Conservation (phyloP, 1,140 invertebrate species). For the Leptonema lineaticorne region DNA sequence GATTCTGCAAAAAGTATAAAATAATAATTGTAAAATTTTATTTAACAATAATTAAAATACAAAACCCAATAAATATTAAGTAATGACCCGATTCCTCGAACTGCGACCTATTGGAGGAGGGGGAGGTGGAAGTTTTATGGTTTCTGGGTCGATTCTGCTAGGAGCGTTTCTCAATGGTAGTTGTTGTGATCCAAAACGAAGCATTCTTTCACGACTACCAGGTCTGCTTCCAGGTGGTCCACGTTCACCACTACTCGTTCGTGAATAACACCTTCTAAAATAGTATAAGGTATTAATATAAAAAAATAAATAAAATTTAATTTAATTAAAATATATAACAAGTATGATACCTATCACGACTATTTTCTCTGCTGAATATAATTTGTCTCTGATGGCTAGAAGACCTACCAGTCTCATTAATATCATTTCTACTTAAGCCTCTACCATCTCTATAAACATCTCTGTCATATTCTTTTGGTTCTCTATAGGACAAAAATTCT, state of each 20-base stretch:
- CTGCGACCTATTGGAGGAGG: conserved; percentile 30
- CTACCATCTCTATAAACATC: conserved; percentile 14
- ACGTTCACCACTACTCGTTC: conserved; percentile 34
- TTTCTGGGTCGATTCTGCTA: conserved; percentile 31
- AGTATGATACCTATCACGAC: conserved; percentile 32
- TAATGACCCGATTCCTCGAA: conserved; percentile 39
- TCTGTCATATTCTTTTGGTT: conserved; percentile 25
- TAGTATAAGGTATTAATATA: not conserved
- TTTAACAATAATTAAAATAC: conserved; percentile 4
- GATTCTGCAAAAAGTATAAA: conserved; percentile 32
- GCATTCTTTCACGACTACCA: conserved; percentile 29
- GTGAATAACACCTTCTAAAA: conserved; percentile 32
- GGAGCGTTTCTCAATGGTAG: conserved; percentile 1
- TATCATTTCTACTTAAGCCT: conserved; percentile 25
- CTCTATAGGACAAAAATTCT: conserved; percentile 27
- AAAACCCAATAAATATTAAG: not conserved
- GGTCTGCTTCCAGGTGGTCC: conserved; percentile 19
- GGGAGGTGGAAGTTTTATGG: conserved; percentile 35
- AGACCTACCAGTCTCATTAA: conserved; percentile 30
- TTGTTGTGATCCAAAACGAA: conserved; percentile 4
- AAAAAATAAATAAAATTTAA: not conserved
- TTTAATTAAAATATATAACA: not conserved
- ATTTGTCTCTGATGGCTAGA: conserved; percentile 34
- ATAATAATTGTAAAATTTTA: not conserved
- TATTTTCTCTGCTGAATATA: conserved; percentile 38